Evolutionary conservation across 2,888 invertebrate species (phyloP).

Genomic region (Sphecodes monilicornis): DNA sequence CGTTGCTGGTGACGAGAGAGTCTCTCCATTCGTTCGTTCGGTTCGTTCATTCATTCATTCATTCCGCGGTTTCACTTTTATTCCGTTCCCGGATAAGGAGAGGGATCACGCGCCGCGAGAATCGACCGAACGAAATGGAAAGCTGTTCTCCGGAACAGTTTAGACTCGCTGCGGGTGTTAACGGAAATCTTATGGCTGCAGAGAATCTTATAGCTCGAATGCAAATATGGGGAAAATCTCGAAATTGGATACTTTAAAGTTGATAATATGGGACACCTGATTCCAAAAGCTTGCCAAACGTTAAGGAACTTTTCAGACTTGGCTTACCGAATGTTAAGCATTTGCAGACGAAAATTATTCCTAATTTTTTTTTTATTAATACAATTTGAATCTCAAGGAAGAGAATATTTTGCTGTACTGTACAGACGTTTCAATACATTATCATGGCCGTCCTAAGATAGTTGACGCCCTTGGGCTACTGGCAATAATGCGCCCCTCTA

Average conservation of each 20-base stretch:
- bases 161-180: not conserved
- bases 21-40: slow-evolving; percentile 32
- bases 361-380: too few relatives aligned
- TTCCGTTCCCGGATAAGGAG: slow-evolving; percentile 21
- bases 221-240: not conserved
- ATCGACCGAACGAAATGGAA: slow-evolving; percentile 10
- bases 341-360: too few relatives aligned
- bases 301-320: too few relatives aligned
- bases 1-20: slow-evolving; percentile 7
- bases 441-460: too few relatives aligned
- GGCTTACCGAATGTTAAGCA: too few relatives aligned
- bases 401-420: too few relatives aligned
- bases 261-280: not conserved
- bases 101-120: not conserved
- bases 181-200: not conserved
- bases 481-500: too few relatives aligned
- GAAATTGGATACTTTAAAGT: not conserved
- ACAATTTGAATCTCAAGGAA: too few relatives aligned
- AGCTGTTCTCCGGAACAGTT: not conserved
- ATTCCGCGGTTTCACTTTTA: slow-evolving; percentile 47
- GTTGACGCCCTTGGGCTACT: too few relatives aligned
- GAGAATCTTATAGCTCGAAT: not conserved
- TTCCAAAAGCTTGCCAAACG: too few relatives aligned
- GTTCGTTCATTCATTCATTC: slow-evolving; percentile 40
- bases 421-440: too few relatives aligned